A percentile compares a stretch with the other conserved stretches of the same genome.
These are phyloP conservation scores for Drosophila greeni DNA, from an alignment of 2,888 invertebrate species.

Conservation along the genomic window DNA sequence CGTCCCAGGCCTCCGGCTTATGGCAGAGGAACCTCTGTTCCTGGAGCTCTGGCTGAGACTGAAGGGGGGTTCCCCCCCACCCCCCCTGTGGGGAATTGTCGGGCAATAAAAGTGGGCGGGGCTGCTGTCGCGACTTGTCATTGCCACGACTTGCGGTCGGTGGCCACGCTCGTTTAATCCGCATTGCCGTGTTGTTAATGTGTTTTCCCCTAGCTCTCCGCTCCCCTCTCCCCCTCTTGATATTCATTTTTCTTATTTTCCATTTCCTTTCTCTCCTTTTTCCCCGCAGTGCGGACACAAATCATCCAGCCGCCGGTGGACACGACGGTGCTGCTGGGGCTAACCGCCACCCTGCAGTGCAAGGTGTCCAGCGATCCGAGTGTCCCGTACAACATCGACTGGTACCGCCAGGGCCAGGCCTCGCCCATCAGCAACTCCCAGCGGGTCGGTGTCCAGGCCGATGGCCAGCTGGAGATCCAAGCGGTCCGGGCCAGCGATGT, in stretches of 20 bases:
- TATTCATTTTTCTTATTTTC: constrained; percentile 3
- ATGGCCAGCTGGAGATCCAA: constrained; percentile 92
- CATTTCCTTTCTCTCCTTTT: constrained; percentile 3
- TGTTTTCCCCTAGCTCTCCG: background rate
- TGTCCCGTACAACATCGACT: constrained; percentile 90
- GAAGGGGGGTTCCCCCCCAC: background rate
- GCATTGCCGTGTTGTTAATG: constrained; percentile 50
- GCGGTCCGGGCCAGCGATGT: constrained; percentile 95
- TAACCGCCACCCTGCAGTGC: constrained; percentile 95
- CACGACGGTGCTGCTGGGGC: constrained; percentile 93
- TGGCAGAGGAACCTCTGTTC: too few relatives aligned
- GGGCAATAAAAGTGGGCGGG: constrained; percentile 26
- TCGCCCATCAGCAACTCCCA: constrained; percentile 83
- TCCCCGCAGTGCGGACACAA: constrained; percentile 88
- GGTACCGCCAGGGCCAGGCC: constrained; percentile 90
- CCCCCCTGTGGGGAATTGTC: background rate
- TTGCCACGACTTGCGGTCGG: constrained; percentile 20
- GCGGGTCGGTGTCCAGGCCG: constrained; percentile 86
- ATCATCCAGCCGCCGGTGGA: constrained; percentile 96
- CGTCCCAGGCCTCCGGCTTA: too few relatives aligned
- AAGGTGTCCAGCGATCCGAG: constrained; percentile 95
- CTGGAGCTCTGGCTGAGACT: too few relatives aligned
- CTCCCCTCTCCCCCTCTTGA: constrained; percentile 43
- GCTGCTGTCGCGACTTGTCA: constrained; percentile 37
- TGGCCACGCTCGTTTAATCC: constrained; percentile 47